phyloP scores from a whole-genome alignment of 64 coral and sea anemone species.

The Montipora capricornis region DNA sequence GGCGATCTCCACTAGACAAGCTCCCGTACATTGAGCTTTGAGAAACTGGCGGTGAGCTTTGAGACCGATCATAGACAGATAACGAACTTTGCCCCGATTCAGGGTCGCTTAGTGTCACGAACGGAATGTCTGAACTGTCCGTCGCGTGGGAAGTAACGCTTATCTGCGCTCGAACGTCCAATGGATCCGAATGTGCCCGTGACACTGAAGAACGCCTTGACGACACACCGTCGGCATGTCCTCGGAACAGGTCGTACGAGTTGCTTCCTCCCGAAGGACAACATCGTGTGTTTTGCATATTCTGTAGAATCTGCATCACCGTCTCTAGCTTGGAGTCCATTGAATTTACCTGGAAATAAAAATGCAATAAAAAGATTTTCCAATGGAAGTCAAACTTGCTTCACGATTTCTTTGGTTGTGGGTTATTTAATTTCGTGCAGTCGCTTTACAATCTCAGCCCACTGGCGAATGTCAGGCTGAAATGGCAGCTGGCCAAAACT shows the following conservation, averaged over 20 bases:
- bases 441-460: no score
- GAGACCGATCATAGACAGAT: neutral
- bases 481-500: no score
- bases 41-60: neutral
- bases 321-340: slow-evolving; percentile 36
- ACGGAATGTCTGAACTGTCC: slow-evolving; percentile 4
- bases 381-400: neutral
- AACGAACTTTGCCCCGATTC: slow-evolving; percentile 22
- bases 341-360: slow-evolving; percentile 3
- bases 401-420: no score
- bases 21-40: slow-evolving; percentile 23
- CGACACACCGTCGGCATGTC: slow-evolving; percentile 22
- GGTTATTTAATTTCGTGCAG: no score
- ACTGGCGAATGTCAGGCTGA: no score
- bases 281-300: neutral
- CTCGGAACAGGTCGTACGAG: slow-evolving; percentile 31
- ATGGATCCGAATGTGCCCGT: slow-evolving; percentile 26
- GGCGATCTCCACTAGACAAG: slow-evolving; percentile 8
- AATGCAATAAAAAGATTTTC: neutral
- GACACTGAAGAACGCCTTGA: slow-evolving; percentile 33
- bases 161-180: slow-evolving; percentile 11
- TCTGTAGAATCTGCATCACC: slow-evolving; percentile 16
- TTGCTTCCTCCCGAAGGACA: slow-evolving; percentile 31
- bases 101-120: slow-evolving; percentile 37
- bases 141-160: neutral